Base-by-base conservation (phyloP, 2,888 invertebrate species). In the Pyrrhia umbra region DNA sequence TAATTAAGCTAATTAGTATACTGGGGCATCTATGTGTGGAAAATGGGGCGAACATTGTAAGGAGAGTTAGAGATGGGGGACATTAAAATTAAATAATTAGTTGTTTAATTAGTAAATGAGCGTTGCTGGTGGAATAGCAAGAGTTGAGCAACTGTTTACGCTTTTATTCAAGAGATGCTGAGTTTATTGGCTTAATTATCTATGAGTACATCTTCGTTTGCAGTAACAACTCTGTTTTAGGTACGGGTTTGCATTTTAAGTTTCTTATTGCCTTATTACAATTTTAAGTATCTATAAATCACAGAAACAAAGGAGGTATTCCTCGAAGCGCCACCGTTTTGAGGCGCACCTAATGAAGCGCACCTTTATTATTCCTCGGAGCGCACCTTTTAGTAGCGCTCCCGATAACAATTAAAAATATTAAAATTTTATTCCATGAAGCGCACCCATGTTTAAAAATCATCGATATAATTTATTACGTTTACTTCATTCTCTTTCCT, bases 51-150 rank as follows among this genome's bases (percentile, higher is more conserved):
- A 61, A 55, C 49, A 37, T 47, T 55, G 15, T 51, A 34, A 59
- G 15, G 18, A 50, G 50, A 66, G 25, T 52, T 43, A 39, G 42
- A 64, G 55, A 71, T 68, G 69, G 50, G 63, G 74, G 57, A 76
- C 47, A 75, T 79, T 82, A 68, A 75, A 75, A 79, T 80, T 73
- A 75, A 71, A 70, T 76, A 82, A 80, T 80, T 79, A 67, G 62
- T 63, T 68, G 51, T 55, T 61, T 81, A 81, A 82, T 81, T 75
- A 73, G 72, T 77, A 63, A 81, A 81, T 81, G 68, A 75, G 64
- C 65, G 57, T 50, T 45, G 75, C 62, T 81, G 57, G 59, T 67
- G 52, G 54, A 68, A 54, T 63, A 62, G 47, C 57, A 34, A 27
- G 55, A 73, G 66, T 59, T 58, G 60, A 67, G 55, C 69, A 67